Base-by-base conservation (phyloP, 2,888 invertebrate genomes). In the Criorhina ranunculi region DNA sequence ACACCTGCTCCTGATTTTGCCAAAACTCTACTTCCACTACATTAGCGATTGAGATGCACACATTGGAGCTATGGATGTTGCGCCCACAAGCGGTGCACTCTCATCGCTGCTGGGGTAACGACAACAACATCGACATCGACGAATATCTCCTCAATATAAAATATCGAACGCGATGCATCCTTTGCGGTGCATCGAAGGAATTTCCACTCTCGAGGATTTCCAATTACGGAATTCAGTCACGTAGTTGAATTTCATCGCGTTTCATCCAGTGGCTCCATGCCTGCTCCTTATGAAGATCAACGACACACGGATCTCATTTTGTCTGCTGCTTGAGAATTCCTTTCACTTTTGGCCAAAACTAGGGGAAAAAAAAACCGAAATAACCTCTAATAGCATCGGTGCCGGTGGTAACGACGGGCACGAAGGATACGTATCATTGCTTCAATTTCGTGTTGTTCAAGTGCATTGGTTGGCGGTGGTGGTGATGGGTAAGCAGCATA, bases 161-260 rank as follows among this genome's bases (percentile, higher is more conserved):
- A 69, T 77, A 24, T 24, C 24, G 24, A 24, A 4, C 24, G 24
- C 53, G 69, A 42, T 69, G 59, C 49, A 62, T 64, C 75, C 75
- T 46, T 62, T 69, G 67, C 67, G 62, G 69, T 62, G 77, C 53
- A 67, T 8, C 53, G 59, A 46, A 46, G 40, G 78, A 82, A 82
- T 82, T 82, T 73, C 37, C 67, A 40, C 19, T 24, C 62, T 31
- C 29, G 37, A 75, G 60, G 67, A 73, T 73, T 79, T 79, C 73
- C 83, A 83, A 83, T 83, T 83, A 83, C 79, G 73, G n/a, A 83
- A 64, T 83, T 69, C 83, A 83, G 83, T 79, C 83, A 83, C 79
- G 83, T 83, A 35, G 73, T 69, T 55, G 82, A 78, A 83, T 83
- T 73, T 78, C 82, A 67, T 73, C 79, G 79, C 83, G 77, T 82